Base-by-base conservation (phyloP, 2,888 invertebrate species). In the Drosophila acutilabella region DNA sequence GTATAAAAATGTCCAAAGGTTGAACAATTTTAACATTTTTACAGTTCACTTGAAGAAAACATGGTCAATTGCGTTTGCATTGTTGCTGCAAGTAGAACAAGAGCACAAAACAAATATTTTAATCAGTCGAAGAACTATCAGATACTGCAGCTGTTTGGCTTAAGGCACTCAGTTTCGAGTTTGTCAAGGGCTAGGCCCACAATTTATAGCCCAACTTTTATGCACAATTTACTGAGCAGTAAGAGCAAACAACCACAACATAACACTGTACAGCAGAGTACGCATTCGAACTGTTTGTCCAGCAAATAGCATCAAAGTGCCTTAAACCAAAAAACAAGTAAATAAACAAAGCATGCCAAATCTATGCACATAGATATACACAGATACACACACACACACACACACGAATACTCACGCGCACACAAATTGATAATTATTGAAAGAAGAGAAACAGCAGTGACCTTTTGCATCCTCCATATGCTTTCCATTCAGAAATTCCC, bases 261-360 rank as follows among this genome's bases (percentile, higher is more conserved):
- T 51, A 54, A 68, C 51, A 54, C 14, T 59, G 50, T 33, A 44
- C 14, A 54, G 20, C 59, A 64, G 51, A 85, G 69, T 84, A 87
- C 76, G 81, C 76, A 89, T 76, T 87, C 87, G 89, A 84, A 81
- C 71, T 84, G 84, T 87, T 79, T 71, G 84, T 70, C 78, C 54
- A 72, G 59, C 71, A 75, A 74, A 82, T 71, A 66, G 67, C 65
- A 67, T 53, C 51, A 78, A 80, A 86, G 69, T 76, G 76, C 74
- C 74, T 76, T 80, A 78, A 86, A 83, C 74, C 80, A 62, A 88
- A 85, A 80, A 76, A 87, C 89, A 84, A 88, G 87, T 88, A 89
- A 74, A 84, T 83, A 88, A 88, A 89, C 89, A 81, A 81, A 72
- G 66, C 59, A 54, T 61, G 56, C 64, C 52, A 77, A 78, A 81